A percentile compares a stretch with the other conserved stretches of the same genome.
Evolutionary conservation across 2,797 vertebrate genomes (phyloP).

Genomic region (Myotis vivesi): DNA sequence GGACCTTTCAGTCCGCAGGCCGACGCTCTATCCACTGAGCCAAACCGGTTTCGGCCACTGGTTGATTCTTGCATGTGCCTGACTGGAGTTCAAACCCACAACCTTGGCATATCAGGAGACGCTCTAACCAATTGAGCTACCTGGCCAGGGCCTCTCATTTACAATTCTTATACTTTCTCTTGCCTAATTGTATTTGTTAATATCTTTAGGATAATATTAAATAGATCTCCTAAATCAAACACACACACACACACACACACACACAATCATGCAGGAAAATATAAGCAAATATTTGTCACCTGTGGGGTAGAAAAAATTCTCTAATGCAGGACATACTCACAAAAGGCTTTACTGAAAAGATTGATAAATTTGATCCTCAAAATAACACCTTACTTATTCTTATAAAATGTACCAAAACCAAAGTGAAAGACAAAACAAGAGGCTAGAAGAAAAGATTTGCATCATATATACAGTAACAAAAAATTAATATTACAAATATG

Average conservation of each 20-base stretch:
- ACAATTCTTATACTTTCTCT: not conserved
- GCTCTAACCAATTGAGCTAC: too few species aligned
- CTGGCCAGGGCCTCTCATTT: not conserved
- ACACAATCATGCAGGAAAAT: not conserved
- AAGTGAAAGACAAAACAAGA: conserved; percentile 7
- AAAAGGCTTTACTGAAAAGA: not conserved
- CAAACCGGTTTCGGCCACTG: too few species aligned
- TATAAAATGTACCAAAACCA: not conserved
- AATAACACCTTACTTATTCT: conserved; percentile 17
- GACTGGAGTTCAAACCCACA: too few species aligned
- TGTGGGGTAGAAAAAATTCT: not conserved
- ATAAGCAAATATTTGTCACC: not conserved
- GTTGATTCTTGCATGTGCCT: too few species aligned
- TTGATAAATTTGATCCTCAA: not conserved
- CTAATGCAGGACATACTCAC: not conserved
- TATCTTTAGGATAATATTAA: not conserved
- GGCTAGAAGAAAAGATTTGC: not conserved
- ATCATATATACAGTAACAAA: not conserved
- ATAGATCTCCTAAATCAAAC: not conserved
- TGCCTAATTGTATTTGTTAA: not conserved
- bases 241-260: not conserved
- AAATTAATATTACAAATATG: not conserved
- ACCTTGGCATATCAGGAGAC: too few species aligned
- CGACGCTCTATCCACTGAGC: too few species aligned
- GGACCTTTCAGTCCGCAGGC: too few species aligned